phyloP scores from a whole-genome alignment of 1,140 invertebrate genomes.

The Ceratina japonica region DNA sequence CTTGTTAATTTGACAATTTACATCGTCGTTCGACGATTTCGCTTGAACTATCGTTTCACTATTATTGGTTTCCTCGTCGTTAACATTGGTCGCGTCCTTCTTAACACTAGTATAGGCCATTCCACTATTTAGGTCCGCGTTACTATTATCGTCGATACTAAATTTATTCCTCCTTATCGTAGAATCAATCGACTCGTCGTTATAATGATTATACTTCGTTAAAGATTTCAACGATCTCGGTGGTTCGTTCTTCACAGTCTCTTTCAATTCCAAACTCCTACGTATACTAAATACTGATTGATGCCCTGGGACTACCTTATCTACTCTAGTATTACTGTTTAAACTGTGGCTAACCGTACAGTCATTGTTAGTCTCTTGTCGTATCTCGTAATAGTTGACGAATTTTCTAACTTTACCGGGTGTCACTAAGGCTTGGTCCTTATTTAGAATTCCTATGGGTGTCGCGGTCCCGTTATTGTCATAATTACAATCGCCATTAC shows the following conservation, averaged over 20 bases:
- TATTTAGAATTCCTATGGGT: constrained; percentile 73
- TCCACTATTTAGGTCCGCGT: not conserved
- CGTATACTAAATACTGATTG: constrained; percentile 23
- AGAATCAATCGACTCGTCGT: not conserved
- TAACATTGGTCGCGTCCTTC: no score
- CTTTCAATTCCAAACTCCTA: constrained; percentile 28
- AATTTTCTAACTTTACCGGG: constrained; percentile 77
- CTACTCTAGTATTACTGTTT: constrained; percentile 39
- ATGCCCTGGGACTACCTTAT: constrained; percentile 5
- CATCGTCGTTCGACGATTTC: no score
- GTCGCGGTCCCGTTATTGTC: constrained; percentile 75
- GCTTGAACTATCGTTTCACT: no score
- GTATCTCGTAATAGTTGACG: constrained; percentile 75
- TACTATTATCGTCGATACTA: not conserved
- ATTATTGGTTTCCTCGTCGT: no score
- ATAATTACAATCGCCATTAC: constrained; percentile 3
- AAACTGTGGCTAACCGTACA: constrained; percentile 59
- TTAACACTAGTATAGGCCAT: no score
- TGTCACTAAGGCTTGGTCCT: constrained; percentile 71
- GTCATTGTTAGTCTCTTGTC: constrained; percentile 62
- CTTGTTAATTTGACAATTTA: no score
- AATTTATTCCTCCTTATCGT: not conserved
- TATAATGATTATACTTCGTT: not conserved
- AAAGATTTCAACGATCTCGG: not conserved
- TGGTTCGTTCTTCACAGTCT: not conserved